Evolutionary conservation across 1,140 invertebrate genomes (phyloP).

Genomic region (Vanessa atalanta): DNA sequence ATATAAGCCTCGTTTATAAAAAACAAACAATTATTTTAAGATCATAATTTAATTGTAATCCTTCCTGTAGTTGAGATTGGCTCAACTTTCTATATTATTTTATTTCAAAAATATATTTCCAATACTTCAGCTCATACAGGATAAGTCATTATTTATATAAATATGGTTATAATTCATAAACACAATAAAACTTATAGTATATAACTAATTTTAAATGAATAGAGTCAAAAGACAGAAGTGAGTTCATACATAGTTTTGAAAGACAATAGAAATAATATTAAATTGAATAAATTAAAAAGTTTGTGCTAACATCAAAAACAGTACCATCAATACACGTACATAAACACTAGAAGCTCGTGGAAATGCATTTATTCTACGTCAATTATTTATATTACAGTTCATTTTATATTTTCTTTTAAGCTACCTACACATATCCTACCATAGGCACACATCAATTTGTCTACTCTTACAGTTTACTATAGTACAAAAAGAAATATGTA

Average conservation of each 20-base stretch:
- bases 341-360: slow-evolving; percentile 53
- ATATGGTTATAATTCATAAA: no score
- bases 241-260: not conserved
- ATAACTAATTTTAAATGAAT: no score
- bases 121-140: no score
- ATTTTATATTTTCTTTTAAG: slow-evolving; percentile 32
- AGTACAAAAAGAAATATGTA: not conserved
- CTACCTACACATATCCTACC: slow-evolving; percentile 39
- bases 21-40: no score
- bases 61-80: no score
- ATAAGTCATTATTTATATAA: no score
- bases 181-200: no score
- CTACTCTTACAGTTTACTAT: not conserved
- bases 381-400: slow-evolving; percentile 52
- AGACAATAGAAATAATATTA: not conserved
- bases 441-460: slow-evolving; percentile 40
- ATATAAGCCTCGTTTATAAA: not conserved
- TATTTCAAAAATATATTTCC: no score
- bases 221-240: not conserved
- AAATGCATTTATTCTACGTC: slow-evolving; percentile 45
- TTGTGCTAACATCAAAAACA: slow-evolving; percentile 24
- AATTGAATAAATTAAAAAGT: slow-evolving; percentile 21
- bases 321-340: slow-evolving; percentile 35
- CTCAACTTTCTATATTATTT: no score
- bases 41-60: no score